A percentile compares a stretch with the other conserved stretches of the same genome.
Evolutionary conservation across 2,888 invertebrate genomes (phyloP).

Genomic region (Euplagia quadripunctaria): DNA sequence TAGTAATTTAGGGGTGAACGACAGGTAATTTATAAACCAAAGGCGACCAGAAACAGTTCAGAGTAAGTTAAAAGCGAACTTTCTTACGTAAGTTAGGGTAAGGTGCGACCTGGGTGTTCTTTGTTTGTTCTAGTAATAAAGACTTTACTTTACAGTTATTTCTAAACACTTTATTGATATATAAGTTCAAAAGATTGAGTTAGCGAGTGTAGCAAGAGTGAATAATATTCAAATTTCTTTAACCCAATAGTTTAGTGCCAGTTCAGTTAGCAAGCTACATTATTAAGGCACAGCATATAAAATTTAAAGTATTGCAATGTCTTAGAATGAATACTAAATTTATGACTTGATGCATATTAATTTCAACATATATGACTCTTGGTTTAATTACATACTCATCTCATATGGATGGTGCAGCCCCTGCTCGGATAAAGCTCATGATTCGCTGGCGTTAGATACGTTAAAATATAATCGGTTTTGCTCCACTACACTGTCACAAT

Average conservation of each 20-base stretch:
- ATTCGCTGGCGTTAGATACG: too few species aligned
- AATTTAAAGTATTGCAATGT: not conserved
- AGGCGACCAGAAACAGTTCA: conserved; percentile 34
- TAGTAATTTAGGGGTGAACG: conserved; percentile 38
- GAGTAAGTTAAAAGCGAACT: conserved; percentile 43
- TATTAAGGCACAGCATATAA: not conserved
- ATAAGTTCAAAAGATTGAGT: not conserved
- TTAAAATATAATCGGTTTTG: too few species aligned
- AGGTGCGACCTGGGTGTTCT: conserved; percentile 44
- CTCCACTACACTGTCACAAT: too few species aligned
- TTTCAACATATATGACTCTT: not conserved
- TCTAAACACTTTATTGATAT: not conserved
- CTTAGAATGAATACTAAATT: not conserved
- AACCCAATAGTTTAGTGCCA: not conserved
- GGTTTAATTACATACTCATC: too few species aligned
- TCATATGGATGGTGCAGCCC: too few species aligned
- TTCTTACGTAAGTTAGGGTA: conserved; percentile 48
- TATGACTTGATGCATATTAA: not conserved
- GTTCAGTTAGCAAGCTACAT: not conserved
- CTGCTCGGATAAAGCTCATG: too few species aligned
- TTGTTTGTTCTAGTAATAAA: conserved; percentile 21
- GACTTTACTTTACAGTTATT: conserved; percentile 31
- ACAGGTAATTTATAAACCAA: conserved; percentile 51
- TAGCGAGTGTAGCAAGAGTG: not conserved
- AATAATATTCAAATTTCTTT: not conserved